phyloP scores from a whole-genome alignment of 2,888 invertebrate genomes.

The Ametastegia equiseti region DNA sequence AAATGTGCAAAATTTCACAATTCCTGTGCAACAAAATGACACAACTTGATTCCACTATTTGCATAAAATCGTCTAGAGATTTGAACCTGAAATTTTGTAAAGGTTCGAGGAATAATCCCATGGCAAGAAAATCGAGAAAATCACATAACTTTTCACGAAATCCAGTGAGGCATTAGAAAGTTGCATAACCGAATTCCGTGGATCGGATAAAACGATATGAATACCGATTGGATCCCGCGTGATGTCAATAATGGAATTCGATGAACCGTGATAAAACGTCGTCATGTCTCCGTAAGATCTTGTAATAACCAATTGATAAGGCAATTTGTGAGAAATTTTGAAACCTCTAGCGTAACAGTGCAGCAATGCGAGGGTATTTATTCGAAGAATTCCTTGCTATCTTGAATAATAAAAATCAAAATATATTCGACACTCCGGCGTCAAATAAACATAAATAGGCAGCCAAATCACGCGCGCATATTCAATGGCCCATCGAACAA shows the following conservation, averaged over 20 bases:
- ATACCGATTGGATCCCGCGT: neutral
- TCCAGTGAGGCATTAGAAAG: no score
- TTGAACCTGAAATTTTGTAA: no score
- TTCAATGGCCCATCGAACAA: constrained; percentile 19
- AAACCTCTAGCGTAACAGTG: neutral
- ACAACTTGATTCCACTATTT: no score
- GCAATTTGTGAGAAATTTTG: neutral
- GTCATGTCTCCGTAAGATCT: neutral
- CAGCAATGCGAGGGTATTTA: neutral
- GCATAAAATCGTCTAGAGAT: no score
- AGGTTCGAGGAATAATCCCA: no score
- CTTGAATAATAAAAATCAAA: constrained; percentile 1
- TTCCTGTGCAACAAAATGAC: neutral
- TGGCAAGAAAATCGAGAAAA: no score
- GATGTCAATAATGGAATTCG: neutral
- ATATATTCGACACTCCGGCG: neutral
- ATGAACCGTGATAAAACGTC: neutral
- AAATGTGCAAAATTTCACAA: neutral
- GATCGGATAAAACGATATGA: neutral
- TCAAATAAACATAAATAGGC: neutral
- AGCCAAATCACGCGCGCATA: neutral
- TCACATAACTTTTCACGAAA: no score
- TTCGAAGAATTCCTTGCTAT: neutral
- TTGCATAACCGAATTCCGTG: no score
- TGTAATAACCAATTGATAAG: neutral